Conservation (phyloP, 2,113 vertebrate genomes). For the Coracopsis vasa region DNA sequence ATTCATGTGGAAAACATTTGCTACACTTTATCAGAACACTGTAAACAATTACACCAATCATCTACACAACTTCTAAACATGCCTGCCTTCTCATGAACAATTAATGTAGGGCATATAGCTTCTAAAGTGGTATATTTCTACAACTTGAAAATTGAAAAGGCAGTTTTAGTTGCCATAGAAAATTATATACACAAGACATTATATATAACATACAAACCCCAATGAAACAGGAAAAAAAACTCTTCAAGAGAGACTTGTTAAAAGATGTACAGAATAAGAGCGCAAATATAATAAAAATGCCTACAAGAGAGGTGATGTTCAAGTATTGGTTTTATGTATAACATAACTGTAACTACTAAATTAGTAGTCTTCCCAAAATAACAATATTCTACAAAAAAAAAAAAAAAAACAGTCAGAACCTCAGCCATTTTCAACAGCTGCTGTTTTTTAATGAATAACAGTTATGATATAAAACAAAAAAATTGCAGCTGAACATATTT, state of each 20-base stretch:
- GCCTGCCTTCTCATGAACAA: background rate
- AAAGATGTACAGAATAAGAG: background rate
- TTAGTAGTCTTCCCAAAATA: background rate
- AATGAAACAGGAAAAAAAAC: background rate
- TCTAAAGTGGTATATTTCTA: background rate
- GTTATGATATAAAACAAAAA: background rate
- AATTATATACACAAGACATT: background rate
- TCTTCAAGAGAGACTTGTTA: background rate
- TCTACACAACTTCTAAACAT: background rate
- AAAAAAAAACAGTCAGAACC: background rate
- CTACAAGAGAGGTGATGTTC: background rate
- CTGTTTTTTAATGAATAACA: background rate
- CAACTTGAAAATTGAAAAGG: background rate
- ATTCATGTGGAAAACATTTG: background rate
- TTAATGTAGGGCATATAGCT: background rate
- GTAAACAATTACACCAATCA: background rate
- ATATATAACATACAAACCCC: background rate
- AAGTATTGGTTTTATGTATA: background rate
- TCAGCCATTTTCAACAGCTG: background rate
- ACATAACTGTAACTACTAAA: background rate
- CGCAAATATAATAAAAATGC: background rate
- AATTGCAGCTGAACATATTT: background rate
- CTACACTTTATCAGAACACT: background rate
- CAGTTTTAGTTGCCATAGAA: background rate
- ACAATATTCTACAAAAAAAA: background rate